Base-by-base conservation (phyloP, 2,113 vertebrate genomes). In the Romanogobio albipinnatus region DNA sequence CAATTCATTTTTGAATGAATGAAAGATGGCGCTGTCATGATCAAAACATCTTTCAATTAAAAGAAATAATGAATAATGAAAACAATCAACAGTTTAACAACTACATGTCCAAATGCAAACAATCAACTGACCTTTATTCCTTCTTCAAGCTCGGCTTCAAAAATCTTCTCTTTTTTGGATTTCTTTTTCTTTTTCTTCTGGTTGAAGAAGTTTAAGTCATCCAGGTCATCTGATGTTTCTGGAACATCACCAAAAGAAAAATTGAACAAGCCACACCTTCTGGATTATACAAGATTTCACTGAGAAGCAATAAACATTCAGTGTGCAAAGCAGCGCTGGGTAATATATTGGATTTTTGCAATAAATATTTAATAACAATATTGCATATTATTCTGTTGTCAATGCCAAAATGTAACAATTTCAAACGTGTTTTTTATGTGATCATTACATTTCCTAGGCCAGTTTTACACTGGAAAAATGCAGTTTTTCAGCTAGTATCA, bases 161-260 rank as follows among this genome's bases (percentile, higher is more conserved):
- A 98, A 75, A 97, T 45, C 56, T 78, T 78, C n/a, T 66, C 96
- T 93, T 99, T 99, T 92, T 97, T 98, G 81, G 95, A 92, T 94
- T 99, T 99, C 95, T 99, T 99, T 95, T 99, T 99, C 94, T 99
- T 99, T 92, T 99, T 99, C 94, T 99, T 99, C 89, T 99, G 97
- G 93, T 99, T 99, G 91, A 99, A 96, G 93, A 99, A 99, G 91
- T 97, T 99, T 87, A 99, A 91, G 76, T 99, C 98, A 87, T 98
- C 97, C 90, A 99, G 90, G 88, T 99, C 97, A 92, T 98, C 97
- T 70, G 98, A 96, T 22, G 94, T 90, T 93, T 99, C 98, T 99
- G 80, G 17, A 81, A 19, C 36, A 80, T 10, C 45, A 70, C 0
- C 29, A 36, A 70, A 22, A 70, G 17, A 22, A 10, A 43, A 70